Evolutionary conservation across 1,140 invertebrate genomes (phyloP).

Genomic region (Myzus persicae): DNA sequence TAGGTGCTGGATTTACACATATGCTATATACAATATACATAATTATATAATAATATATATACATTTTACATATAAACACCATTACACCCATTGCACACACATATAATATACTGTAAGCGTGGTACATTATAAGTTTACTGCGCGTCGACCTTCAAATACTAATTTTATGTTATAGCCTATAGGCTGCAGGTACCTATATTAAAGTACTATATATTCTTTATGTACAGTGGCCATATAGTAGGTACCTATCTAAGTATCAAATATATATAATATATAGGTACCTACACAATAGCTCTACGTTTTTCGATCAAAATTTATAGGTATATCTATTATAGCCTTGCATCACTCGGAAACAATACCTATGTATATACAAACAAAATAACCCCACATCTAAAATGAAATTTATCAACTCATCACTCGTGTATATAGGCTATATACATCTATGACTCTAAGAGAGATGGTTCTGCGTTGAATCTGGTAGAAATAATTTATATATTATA

Average conservation of each 20-base stretch:
- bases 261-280: background rate
- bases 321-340: background rate
- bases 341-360: background rate
- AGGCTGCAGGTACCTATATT: background rate
- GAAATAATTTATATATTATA: background rate
- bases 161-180: background rate
- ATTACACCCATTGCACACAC: background rate
- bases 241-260: background rate
- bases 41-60: too few relatives aligned
- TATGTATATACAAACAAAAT: background rate
- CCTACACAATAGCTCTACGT: background rate
- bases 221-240: background rate
- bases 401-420: background rate
- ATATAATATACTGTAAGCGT: background rate
- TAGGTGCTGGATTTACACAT: background rate
- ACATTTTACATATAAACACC: background rate
- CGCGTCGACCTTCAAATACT: conserved; percentile 17
- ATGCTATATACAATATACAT: background rate
- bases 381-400: background rate
- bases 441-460: background rate
- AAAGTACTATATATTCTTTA: background rate
- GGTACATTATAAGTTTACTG: background rate
- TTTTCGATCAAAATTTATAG: background rate
- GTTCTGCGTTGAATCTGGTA: background rate
- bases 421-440: too few relatives aligned